Conservation (phyloP, 1,140 invertebrate species). For the Caenorhabditis inopinata region DNA sequence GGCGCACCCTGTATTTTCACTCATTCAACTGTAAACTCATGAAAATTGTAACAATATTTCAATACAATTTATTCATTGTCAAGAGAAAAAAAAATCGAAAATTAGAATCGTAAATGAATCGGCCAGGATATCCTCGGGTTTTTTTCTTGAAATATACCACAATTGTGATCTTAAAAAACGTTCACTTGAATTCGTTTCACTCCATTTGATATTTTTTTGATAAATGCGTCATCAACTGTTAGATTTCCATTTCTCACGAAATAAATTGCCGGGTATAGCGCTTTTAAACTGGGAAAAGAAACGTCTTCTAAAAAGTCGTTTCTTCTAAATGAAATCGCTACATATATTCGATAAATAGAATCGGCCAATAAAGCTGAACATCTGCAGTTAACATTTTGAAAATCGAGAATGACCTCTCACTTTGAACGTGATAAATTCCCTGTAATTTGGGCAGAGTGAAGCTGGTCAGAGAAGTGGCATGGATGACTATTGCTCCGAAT, state of each 20-base stretch:
- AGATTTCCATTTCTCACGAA: background rate
- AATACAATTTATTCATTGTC: too few relatives aligned
- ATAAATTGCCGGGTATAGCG: background rate
- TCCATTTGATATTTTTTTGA: background rate
- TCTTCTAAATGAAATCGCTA: constrained; percentile 10
- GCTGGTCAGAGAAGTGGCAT: background rate
- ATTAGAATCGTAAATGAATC: too few relatives aligned
- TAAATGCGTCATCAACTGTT: background rate
- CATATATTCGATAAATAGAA: too few relatives aligned
- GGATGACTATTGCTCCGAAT: background rate
- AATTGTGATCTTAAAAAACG: too few relatives aligned
- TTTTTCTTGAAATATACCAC: too few relatives aligned
- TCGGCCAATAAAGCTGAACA: too few relatives aligned
- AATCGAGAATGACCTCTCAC: background rate
- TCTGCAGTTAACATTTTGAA: background rate
- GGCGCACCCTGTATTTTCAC: too few relatives aligned
- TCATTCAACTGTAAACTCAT: too few relatives aligned
- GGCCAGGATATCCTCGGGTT: too few relatives aligned
- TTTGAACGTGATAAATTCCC: background rate
- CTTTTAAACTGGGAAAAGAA: background rate
- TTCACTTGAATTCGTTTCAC: background rate
- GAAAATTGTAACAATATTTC: too few relatives aligned
- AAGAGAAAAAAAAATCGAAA: too few relatives aligned
- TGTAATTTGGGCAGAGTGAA: background rate
- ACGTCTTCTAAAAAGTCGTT: background rate